Evolutionary conservation across 1,140 invertebrate genomes (phyloP).

Genomic region (Heliconius eleuchia): DNA sequence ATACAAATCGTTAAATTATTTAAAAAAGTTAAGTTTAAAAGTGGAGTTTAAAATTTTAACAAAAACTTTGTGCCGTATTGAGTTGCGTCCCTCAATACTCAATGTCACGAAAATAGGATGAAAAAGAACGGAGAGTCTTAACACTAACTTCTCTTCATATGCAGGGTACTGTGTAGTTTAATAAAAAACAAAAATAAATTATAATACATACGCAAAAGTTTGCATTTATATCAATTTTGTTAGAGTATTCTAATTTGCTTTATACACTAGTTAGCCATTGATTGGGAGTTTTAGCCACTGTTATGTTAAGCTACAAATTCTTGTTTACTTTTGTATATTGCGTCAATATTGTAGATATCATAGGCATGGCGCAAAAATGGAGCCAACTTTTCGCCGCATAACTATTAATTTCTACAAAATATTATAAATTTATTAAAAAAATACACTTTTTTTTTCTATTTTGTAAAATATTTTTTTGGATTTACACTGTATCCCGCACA

Average conservation of each 20-base stretch:
- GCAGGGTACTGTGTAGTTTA: too few species aligned
- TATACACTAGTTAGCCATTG: neutral
- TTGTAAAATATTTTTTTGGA: too few species aligned
- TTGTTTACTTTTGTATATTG: constrained; percentile 11
- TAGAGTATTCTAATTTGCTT: neutral
- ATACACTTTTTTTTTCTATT: too few species aligned
- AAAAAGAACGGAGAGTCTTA: neutral
- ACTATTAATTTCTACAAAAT: too few species aligned
- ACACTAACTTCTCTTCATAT: neutral
- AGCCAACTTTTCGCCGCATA: neutral
- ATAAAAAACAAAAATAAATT: too few species aligned
- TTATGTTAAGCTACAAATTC: neutral
- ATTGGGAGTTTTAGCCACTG: neutral
- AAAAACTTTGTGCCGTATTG: too few species aligned
- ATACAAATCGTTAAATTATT: too few species aligned
- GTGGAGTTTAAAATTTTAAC: too few species aligned
- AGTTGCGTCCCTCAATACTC: neutral
- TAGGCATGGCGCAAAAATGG: neutral
- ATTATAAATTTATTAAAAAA: too few species aligned
- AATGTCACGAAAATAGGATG: neutral
- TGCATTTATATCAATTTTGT: neutral
- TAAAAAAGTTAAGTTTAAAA: too few species aligned
- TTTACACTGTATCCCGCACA: too few species aligned
- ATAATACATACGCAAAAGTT: too few species aligned
- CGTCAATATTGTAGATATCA: constrained; percentile 16